These are phyloP conservation scores for Drosophila nigromelanica DNA, from an alignment of 1,140 invertebrate species.

Conservation along the genomic window DNA sequence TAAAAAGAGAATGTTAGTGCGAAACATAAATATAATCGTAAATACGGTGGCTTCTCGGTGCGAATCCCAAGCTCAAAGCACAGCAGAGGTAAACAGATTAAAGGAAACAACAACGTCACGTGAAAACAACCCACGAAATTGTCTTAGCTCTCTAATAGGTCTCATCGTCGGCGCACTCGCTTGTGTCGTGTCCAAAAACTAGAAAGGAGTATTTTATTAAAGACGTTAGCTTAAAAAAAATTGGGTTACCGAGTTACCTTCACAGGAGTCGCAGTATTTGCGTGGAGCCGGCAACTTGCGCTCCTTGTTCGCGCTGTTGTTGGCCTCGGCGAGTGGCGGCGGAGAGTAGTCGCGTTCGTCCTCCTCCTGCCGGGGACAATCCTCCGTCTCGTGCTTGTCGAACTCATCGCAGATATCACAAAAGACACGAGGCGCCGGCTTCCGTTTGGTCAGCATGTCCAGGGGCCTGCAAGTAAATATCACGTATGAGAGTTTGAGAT, in stretches of 20 bases:
- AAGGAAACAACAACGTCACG: constrained; percentile 7
- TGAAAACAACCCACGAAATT: constrained; percentile 36
- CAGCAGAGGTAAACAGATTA: constrained; percentile 49
- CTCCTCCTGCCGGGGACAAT: constrained; percentile 94
- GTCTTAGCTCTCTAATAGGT: constrained; percentile 87
- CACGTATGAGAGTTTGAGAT: too few relatives aligned
- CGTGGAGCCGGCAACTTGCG: constrained; percentile 86
- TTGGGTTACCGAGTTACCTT: constrained; percentile 86
- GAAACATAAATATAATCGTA: neutral
- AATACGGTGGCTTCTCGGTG: neutral
- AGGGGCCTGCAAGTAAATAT: constrained; percentile 57
- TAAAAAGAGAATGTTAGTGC: constrained; percentile 42
- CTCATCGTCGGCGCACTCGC: constrained; percentile 92
- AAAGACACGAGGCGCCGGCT: constrained; percentile 91
- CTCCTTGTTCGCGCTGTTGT: constrained; percentile 83
- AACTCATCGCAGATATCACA: constrained; percentile 99
- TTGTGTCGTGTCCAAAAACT: constrained; percentile 92
- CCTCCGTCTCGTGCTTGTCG: constrained; percentile 98
- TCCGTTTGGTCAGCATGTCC: constrained; percentile 67
- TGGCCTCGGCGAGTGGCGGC: constrained; percentile 68
- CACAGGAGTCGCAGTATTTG: constrained; percentile 96
- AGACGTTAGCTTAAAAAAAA: neutral
- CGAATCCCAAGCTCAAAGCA: constrained; percentile 5
- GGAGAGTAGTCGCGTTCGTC: constrained; percentile 85
- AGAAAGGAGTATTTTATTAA: constrained; percentile 58